A percentile compares a stretch with the other conserved stretches of the same genome.
Conservation (phyloP, 2,797 vertebrate species). For the Choloepus didactylus region DNA sequence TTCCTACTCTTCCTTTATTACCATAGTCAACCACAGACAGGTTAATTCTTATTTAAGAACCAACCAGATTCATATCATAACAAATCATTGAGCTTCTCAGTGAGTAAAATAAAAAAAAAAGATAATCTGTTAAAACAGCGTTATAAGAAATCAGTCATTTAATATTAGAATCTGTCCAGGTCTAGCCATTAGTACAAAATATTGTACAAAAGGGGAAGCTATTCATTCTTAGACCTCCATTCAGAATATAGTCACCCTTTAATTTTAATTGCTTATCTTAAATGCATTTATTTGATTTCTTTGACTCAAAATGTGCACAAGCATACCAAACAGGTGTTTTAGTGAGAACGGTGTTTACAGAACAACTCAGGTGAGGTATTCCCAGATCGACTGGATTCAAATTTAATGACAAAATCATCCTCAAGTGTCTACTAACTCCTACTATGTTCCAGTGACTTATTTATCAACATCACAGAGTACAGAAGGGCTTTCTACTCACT, state of each 20-base stretch:
- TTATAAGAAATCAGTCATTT: neutral
- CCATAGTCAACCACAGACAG: neutral
- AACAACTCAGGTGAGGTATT: conserved; percentile 56
- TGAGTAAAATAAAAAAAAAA: neutral
- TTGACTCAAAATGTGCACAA: conserved; percentile 32
- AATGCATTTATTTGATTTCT: neutral
- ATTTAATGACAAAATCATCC: conserved; percentile 61
- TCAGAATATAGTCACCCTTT: neutral
- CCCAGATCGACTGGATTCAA: neutral
- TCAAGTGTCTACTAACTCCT: conserved; percentile 46
- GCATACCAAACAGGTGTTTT: conserved; percentile 59
- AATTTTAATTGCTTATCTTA: conserved; percentile 55
- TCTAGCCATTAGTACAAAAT: conserved; percentile 36
- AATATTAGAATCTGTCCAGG: neutral
- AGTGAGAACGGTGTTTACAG: conserved; percentile 29
- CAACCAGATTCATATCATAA: neutral
- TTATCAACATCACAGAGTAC: conserved; percentile 55
- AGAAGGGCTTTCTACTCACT: neutral
- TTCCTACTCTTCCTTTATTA: neutral
- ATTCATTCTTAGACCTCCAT: neutral
- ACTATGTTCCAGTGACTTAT: conserved; percentile 49
- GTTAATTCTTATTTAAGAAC: neutral
- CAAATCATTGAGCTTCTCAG: neutral
- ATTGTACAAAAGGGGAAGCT: neutral
- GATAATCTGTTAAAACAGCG: neutral